Conservation (phyloP, 2,113 vertebrate genomes). For the Etheostoma cragini region DNA sequence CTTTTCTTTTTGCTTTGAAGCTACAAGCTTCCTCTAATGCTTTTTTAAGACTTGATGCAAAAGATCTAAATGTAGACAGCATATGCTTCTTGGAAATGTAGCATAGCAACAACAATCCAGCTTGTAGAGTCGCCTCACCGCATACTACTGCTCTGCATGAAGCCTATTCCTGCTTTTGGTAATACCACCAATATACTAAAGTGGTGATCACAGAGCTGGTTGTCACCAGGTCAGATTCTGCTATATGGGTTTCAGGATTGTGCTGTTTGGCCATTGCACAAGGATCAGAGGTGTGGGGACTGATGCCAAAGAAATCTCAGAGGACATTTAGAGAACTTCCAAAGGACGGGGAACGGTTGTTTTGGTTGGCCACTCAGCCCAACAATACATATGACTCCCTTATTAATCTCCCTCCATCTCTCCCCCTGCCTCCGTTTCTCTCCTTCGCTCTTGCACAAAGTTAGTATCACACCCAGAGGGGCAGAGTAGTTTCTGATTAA, state of each 20-base stretch:
- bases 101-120: background rate
- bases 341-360: conserved; percentile 41
- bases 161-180: background rate
- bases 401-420: conserved; percentile 55
- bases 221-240: conserved; percentile 39
- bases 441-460: conserved; percentile 29
- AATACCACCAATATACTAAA: conserved; percentile 24
- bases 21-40: conserved; percentile 8
- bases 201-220: conserved; percentile 29
- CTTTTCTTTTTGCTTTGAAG: conserved; percentile 7
- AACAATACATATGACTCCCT: conserved; percentile 64
- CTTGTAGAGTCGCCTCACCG: background rate
- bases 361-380: conserved; percentile 61
- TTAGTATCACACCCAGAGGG: conserved; percentile 43
- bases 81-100: background rate
- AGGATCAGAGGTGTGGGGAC: conserved; percentile 48
- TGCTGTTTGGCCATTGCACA: conserved; percentile 61
- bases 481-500: conserved; percentile 64
- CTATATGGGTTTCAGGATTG: conserved; percentile 52
- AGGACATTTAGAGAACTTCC: conserved; percentile 48
- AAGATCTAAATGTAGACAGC: background rate
- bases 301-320: conserved; percentile 63
- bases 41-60: background rate
- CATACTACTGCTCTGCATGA: background rate
- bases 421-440: conserved; percentile 6